Conservation (phyloP, 2,113 vertebrate genomes). For the Misgurnus anguillicaudatus region DNA sequence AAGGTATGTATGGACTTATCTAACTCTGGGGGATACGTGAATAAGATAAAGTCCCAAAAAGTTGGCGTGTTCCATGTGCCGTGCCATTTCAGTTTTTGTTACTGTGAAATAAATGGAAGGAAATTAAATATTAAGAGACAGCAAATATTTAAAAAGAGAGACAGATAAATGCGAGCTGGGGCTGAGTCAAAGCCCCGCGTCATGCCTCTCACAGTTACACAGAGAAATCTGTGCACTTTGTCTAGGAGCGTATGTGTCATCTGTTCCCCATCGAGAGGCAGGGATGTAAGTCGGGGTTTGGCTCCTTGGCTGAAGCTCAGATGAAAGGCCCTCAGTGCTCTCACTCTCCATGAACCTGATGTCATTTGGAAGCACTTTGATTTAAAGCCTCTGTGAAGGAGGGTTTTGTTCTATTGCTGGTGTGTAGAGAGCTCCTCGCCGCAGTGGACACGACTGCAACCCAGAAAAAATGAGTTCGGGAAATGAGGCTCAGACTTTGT, state of each 20-base stretch:
- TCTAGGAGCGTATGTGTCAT: conserved; percentile 18
- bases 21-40: too few relatives aligned
- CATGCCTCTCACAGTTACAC: conserved; percentile 34
- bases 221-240: background rate
- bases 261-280: conserved; percentile 42
- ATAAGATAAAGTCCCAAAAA: too few relatives aligned
- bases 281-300: conserved; percentile 50
- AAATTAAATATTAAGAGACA: background rate
- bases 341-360: conserved; percentile 59
- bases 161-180: conserved; percentile 16
- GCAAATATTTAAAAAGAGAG: background rate
- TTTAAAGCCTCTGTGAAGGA: conserved; percentile 63
- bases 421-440: conserved; percentile 63
- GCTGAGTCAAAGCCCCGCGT: conserved; percentile 48
- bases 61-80: too few relatives aligned
- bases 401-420: conserved; percentile 63
- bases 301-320: conserved; percentile 45
- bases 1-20: too few relatives aligned
- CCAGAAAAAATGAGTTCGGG: conserved; percentile 46
- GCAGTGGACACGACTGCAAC: conserved; percentile 44
- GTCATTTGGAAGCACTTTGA: conserved; percentile 61
- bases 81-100: background rate
- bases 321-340: conserved; percentile 64
- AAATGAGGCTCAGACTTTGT: conserved; percentile 39
- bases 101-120: background rate